Conservation (phyloP, 2,888 invertebrate genomes). For the Pilophorus perplexus region DNA sequence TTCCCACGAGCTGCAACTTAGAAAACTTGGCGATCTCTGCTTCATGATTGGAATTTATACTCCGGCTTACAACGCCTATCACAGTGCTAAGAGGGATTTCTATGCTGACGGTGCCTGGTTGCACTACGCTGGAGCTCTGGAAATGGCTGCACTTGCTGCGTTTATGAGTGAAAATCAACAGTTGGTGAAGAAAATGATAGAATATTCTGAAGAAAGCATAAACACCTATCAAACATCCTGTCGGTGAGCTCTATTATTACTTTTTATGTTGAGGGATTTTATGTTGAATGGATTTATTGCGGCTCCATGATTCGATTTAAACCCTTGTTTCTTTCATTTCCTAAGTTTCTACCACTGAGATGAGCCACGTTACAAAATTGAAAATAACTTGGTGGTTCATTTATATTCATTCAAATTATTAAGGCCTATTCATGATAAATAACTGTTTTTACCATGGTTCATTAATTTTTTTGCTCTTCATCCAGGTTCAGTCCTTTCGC, state of each 20-base stretch:
- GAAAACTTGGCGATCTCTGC: constrained; percentile 90
- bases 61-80: constrained; percentile 89
- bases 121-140: constrained; percentile 92
- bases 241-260: constrained; percentile 61
- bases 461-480: neutral
- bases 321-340: no score
- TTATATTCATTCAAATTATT: neutral
- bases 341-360: no score
- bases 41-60: constrained; percentile 94
- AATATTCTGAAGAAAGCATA: constrained; percentile 94
- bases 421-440: neutral
- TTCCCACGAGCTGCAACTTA: constrained; percentile 86
- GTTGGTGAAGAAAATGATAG: constrained; percentile 68
- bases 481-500: constrained; percentile 66
- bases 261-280: no score
- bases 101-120: constrained; percentile 96
- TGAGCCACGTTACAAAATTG: no score
- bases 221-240: constrained; percentile 86
- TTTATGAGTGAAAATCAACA: constrained; percentile 78
- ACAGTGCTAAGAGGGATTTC: constrained; percentile 95
- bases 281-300: no score
- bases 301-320: no score
- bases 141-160: constrained; percentile 91
- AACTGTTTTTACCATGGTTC: constrained; percentile 9
- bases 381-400: no score